These are phyloP conservation scores for Cordilura impudica DNA, from an alignment of 2,888 invertebrate species.

Conservation along the genomic window DNA sequence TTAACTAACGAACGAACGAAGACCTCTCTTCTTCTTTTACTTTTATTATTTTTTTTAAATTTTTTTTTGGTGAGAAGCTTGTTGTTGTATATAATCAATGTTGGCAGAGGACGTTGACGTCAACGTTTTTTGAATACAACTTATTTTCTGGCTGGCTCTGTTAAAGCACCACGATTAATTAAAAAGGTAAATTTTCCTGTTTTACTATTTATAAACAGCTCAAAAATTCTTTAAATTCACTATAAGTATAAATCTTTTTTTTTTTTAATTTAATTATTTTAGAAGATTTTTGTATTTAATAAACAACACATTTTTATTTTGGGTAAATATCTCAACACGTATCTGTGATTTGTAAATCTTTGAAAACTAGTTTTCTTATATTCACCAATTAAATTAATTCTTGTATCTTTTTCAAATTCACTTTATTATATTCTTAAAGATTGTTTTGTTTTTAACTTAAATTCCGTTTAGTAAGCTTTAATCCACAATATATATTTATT, in stretches of 20 bases:
- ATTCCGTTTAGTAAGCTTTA: too few species aligned
- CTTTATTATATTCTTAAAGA: not conserved
- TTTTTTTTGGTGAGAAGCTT: not conserved
- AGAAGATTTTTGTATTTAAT: not conserved
- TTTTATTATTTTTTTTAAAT: constrained; percentile 18
- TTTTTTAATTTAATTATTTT: not conserved
- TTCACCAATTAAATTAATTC: not conserved
- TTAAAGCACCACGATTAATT: not conserved
- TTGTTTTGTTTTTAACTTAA: not conserved
- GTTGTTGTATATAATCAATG: constrained; percentile 27
- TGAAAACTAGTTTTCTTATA: not conserved
- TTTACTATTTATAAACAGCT: not conserved
- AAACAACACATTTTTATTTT: too few species aligned
- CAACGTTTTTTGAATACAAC: constrained; percentile 17
- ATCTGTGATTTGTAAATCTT: too few species aligned
- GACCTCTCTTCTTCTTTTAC: constrained; percentile 11
- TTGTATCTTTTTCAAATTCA: not conserved
- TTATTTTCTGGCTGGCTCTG: not conserved
- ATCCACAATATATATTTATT: not conserved
- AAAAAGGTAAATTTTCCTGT: constrained; percentile 27
- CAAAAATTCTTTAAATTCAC: not conserved
- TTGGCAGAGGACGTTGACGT: constrained; percentile 14
- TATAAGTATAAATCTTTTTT: not conserved
- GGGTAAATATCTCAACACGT: too few species aligned
- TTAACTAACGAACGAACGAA: constrained; percentile 14